Base-by-base conservation (phyloP, 23 tunicate species). In the Styela plicata region DNA sequence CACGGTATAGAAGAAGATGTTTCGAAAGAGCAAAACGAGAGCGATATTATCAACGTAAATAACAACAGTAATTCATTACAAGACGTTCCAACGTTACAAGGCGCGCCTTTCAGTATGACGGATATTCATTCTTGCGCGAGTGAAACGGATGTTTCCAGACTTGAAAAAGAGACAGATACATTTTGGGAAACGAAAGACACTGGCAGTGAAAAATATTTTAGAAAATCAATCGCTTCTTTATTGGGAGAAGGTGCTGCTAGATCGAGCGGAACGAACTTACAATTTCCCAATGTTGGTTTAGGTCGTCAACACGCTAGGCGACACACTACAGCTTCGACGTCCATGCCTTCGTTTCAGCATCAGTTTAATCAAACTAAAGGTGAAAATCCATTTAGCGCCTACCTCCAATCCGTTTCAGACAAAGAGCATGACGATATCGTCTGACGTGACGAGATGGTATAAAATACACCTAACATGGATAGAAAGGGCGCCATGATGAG, bases 181-280 rank as follows among this genome's bases (percentile, higher is more conserved):
- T 24, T 36, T n/a, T 24, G 25, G 27, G 23, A 25, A 52, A 53
- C 31, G 53, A 36, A 27, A 53, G 81, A 76, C 31, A 1, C 34
- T 7, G 81, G 66, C 27, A 53, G 26, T 33, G 26, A 23, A 67
- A 67, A 25, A 76, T 76, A 76, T 44, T 44, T 33, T 31, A 52
- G 81, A 76, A 76, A 76, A 53, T 76, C 81, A 29, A 76, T 76
- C 5, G 81, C 53, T 52, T 76, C 81, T 22, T 23, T 76, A 0
- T 53, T 76, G 63, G 81, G 81, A 0, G 81, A 53, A 44, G 57
- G 57, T 44, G 57, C 57, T 44, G 57, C 57, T 44, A 44, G 57
- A 44, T 44, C 57, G 13, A 44, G 57, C 57, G 13, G 57, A 44
- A 44, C 57, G 13, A 44, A 44, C 57, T 44, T 44, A 44, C 57